Percentiles rank a stretch among this genome's conserved stretches.
These are phyloP conservation scores for Channa argus DNA, from an alignment of 2,113 vertebrate species.

Conservation along the genomic window DNA sequence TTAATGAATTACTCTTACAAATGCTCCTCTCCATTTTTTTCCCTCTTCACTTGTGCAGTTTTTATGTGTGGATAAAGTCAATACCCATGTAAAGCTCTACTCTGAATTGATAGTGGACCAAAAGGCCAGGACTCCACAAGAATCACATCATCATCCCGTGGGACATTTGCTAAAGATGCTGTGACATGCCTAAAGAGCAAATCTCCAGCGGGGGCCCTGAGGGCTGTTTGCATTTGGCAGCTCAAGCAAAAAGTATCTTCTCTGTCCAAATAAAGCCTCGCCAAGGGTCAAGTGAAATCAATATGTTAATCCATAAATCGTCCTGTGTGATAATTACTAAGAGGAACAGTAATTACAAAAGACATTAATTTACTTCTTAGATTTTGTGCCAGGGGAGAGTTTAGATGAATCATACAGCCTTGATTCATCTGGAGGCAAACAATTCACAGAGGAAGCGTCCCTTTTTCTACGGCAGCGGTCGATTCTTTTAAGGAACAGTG, in stretches of 20 bases:
- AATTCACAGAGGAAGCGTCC: conserved; percentile 71
- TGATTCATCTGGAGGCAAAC: conserved; percentile 72
- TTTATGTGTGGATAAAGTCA: conserved; percentile 58
- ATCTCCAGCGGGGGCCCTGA: conserved; percentile 48
- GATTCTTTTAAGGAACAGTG: conserved; percentile 66
- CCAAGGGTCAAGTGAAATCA: conserved; percentile 83
- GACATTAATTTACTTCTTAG: conserved; percentile 83
- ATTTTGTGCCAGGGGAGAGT: conserved; percentile 75
- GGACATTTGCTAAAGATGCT: conserved; percentile 72
- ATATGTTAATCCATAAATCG: conserved; percentile 85
- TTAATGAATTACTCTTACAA: conserved; percentile 72
- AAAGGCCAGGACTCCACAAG: conserved; percentile 58
- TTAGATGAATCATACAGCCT: conserved; percentile 39
- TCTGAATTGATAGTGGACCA: conserved; percentile 48
- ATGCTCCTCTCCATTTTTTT: conserved; percentile 58
- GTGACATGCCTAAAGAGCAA: conserved; percentile 69
- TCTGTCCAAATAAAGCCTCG: conserved; percentile 71
- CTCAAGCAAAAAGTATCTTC: conserved; percentile 66
- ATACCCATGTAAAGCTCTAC: conserved; percentile 56
- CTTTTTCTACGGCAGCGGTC: conserved; percentile 36
- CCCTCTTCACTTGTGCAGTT: conserved; percentile 32
- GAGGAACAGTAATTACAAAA: conserved; percentile 83
- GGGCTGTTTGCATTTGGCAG: conserved; percentile 72
- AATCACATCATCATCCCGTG: conserved; percentile 61
- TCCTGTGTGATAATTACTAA: conserved; percentile 79